phyloP scores from a whole-genome alignment of 2,797 vertebrate genomes.

The Gadopsis bispinosus region DNA sequence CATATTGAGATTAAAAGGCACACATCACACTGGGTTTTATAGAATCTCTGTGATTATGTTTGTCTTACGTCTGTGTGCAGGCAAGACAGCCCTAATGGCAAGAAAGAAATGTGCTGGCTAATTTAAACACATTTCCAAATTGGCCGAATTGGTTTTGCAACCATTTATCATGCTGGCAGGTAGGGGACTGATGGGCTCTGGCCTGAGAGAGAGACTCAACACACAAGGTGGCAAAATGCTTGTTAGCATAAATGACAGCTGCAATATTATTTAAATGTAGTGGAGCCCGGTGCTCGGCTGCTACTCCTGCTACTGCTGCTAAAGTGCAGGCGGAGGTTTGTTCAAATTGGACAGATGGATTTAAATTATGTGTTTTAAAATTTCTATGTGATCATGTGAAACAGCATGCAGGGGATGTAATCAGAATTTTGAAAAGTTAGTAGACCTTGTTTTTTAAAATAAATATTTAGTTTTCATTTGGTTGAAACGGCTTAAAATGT shows the following conservation, averaged over 20 bases:
- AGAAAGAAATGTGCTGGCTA: slow-evolving; percentile 44
- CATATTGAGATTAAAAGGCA: slow-evolving; percentile 55
- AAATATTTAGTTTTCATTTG: slow-evolving; percentile 14
- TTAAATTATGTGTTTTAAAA: slow-evolving; percentile 33
- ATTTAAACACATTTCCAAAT: slow-evolving; percentile 65
- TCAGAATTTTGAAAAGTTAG: not conserved
- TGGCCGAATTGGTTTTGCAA: slow-evolving; percentile 53
- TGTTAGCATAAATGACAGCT: slow-evolving; percentile 75
- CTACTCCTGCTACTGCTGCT: slow-evolving; percentile 17
- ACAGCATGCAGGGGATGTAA: not conserved
- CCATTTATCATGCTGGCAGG: slow-evolving; percentile 69
- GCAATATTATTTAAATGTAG: slow-evolving; percentile 68
- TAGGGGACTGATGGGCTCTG: slow-evolving; percentile 46
- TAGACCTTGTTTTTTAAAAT: not conserved
- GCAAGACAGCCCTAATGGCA: slow-evolving; percentile 31
- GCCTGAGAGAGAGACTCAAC: slow-evolving; percentile 57
- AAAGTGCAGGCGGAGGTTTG: slow-evolving; percentile 27
- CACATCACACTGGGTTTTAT: slow-evolving; percentile 48
- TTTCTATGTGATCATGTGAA: slow-evolving; percentile 14
- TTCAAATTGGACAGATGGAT: slow-evolving; percentile 23
- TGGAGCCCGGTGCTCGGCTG: slow-evolving; percentile 41
- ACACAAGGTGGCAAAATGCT: slow-evolving; percentile 65
- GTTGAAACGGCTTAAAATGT: not conserved
- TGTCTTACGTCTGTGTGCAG: slow-evolving; percentile 23
- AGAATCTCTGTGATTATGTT: slow-evolving; percentile 51